These are phyloP conservation scores for Halyomorpha halys DNA, from an alignment of 1,140 invertebrate species.

Conservation along the genomic window DNA sequence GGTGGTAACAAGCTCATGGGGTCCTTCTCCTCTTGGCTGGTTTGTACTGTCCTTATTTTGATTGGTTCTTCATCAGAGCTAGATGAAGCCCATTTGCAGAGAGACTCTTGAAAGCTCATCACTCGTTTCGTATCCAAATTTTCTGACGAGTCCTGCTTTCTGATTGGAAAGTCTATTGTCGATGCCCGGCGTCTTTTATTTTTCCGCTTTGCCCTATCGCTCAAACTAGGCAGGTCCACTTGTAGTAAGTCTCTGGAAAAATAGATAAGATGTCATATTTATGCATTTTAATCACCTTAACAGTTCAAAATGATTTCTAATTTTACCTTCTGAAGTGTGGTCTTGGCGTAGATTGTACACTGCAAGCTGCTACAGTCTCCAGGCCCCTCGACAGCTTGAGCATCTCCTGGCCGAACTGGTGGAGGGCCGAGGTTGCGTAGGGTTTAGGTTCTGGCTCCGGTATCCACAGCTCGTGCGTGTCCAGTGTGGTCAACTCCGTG, in stretches of 20 bases:
- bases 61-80: conserved; percentile 24
- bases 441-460: conserved; percentile 66
- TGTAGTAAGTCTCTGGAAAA: too few relatives aligned
- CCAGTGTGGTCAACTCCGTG: conserved; percentile 65
- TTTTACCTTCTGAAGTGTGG: background rate
- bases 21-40: conserved; percentile 26
- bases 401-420: conserved; percentile 74
- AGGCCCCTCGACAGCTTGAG: conserved; percentile 63
- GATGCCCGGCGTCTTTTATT: conserved; percentile 39
- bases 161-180: conserved; percentile 42
- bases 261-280: too few relatives aligned
- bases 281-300: background rate
- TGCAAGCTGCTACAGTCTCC: conserved; percentile 38
- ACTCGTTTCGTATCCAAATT: conserved; percentile 35
- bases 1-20: conserved; percentile 48
- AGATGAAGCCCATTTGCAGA: conserved; percentile 21
- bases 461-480: conserved; percentile 68
- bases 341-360: background rate
- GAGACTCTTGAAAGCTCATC: conserved; percentile 42
- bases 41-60: conserved; percentile 24
- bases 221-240: background rate
- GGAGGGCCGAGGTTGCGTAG: conserved; percentile 66
- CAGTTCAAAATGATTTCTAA: background rate
- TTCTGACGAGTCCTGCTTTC: conserved; percentile 35
- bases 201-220: background rate